Evolutionary conservation across 2,888 invertebrate species (phyloP).

Genomic region (Chironomus riparius): DNA sequence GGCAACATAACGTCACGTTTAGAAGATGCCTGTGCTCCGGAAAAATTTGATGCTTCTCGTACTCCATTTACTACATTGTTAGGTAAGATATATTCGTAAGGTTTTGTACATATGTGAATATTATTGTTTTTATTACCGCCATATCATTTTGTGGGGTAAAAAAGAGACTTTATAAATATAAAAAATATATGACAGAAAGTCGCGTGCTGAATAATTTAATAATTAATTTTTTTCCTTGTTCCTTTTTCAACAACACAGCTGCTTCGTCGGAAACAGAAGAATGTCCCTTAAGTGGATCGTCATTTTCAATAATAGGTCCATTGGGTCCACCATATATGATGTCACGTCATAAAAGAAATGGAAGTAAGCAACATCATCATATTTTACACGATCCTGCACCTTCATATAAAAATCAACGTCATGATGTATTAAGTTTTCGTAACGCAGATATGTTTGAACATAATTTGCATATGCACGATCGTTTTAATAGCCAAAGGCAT

Average conservation of each 20-base stretch:
- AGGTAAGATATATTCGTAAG: slow-evolving; percentile 52
- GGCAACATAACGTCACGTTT: slow-evolving; percentile 66
- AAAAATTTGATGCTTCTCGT: slow-evolving; percentile 69
- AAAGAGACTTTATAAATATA: background rate
- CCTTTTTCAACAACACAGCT: background rate
- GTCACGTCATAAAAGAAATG: slow-evolving; percentile 42
- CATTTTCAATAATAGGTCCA: slow-evolving; percentile 38
- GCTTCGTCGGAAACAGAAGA: slow-evolving; percentile 61
- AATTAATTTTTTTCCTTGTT: slow-evolving; percentile 16
- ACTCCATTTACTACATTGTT: slow-evolving; percentile 79
- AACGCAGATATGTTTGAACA: background rate
- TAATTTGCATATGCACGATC: background rate
- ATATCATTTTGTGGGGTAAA: background rate
- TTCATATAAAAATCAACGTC: background rate
- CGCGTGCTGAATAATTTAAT: slow-evolving; percentile 14
- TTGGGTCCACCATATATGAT: slow-evolving; percentile 42
- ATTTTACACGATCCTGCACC: background rate
- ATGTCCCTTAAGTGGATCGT: slow-evolving; percentile 72
- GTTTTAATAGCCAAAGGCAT: slow-evolving; percentile 32
- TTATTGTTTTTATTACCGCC: too few relatives aligned
- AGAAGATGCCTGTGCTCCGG: slow-evolving; percentile 76
- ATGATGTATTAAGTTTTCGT: slow-evolving; percentile 13
- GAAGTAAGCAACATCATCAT: slow-evolving; percentile 36
- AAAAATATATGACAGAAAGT: background rate
- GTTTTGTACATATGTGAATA: too few relatives aligned